These are phyloP conservation scores for Aradophagus sp. DNA, from an alignment of 1,140 invertebrate species.

Conservation along the genomic window DNA sequence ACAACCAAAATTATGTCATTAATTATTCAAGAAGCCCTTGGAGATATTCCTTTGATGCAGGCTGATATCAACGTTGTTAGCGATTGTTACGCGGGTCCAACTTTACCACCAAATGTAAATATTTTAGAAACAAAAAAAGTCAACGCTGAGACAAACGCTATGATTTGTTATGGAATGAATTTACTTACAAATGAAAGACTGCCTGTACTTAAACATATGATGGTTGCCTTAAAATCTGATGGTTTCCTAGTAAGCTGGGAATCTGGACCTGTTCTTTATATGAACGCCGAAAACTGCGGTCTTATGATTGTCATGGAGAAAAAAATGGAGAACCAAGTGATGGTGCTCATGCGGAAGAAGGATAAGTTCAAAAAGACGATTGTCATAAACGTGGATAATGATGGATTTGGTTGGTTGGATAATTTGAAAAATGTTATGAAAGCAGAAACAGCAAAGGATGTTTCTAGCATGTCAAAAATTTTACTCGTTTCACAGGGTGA, in stretches of 20 bases:
- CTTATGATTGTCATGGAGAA: conserved; percentile 63
- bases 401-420: conserved; percentile 75
- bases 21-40: conserved; percentile 77
- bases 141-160: conserved; percentile 74
- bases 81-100: conserved; percentile 66
- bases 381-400: conserved; percentile 64
- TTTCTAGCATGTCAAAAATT: conserved; percentile 58
- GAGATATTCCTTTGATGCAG: conserved; percentile 80
- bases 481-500: conserved; percentile 79
- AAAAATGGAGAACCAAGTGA: conserved; percentile 60
- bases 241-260: conserved; percentile 76
- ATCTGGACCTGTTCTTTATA: conserved; percentile 36
- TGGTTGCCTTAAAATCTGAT: conserved; percentile 63
- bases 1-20: no score
- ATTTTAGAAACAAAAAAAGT: conserved; percentile 77
- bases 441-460: conserved; percentile 67
- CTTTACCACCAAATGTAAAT: conserved; percentile 69
- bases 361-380: conserved; percentile 52
- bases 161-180: conserved; percentile 74
- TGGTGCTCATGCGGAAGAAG: conserved; percentile 66
- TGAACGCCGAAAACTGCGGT: conserved; percentile 56
- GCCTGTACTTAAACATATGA: conserved; percentile 57
- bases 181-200: conserved; percentile 53
- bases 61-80: conserved; percentile 74
- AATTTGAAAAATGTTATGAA: conserved; percentile 76